Base-by-base conservation (phyloP, 2,113 vertebrate species). In the Oophaga pumilio region DNA sequence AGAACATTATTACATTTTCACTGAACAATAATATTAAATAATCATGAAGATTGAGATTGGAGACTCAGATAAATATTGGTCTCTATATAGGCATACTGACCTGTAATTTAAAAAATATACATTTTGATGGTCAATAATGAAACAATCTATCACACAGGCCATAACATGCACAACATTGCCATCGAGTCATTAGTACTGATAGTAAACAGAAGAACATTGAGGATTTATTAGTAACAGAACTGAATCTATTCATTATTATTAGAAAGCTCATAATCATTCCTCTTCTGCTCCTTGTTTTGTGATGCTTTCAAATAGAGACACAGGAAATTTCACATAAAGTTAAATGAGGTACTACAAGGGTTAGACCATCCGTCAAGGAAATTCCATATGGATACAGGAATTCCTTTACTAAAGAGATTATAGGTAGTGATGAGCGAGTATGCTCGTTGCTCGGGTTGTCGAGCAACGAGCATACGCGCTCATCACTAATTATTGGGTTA, bases 211-310 rank as follows among this genome's bases (percentile, higher is more conserved):
- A 76, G 22, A 52, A 80, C 15, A 80, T 15, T 53, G 8, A 64
- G 5, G 57, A 78, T 86, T 22, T 79, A 28, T 79, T 56, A 66
- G n/a, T 60, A 85, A 7, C 12, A 24, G 49, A 33, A n/a, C 17
- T 17, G 20, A 17, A 68, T 66, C 73, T 64, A 68, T 87, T 59
- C 60, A 57, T 81, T 68, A 22, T 69, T 73, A 82, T 60, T 24
- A 57, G 59, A 33, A 76, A 74, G 52, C 71, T 60, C 60, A n/a
- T 82, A n/a, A n/a, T 82, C 66, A 20, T 64, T 74, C n/a, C 56
- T 86, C 77, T 87, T 87, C 68, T n/a, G 53, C 71, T 74, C 26
- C 89, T 90, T 90, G 71, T 90, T 89, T 89, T 91, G 89, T 26
- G 89, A 83, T 87, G 60, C 85, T 88, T 92, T 82, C 56, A 89